Evolutionary conservation across 1,140 invertebrate genomes (phyloP).

Genomic region (Physella acuta): DNA sequence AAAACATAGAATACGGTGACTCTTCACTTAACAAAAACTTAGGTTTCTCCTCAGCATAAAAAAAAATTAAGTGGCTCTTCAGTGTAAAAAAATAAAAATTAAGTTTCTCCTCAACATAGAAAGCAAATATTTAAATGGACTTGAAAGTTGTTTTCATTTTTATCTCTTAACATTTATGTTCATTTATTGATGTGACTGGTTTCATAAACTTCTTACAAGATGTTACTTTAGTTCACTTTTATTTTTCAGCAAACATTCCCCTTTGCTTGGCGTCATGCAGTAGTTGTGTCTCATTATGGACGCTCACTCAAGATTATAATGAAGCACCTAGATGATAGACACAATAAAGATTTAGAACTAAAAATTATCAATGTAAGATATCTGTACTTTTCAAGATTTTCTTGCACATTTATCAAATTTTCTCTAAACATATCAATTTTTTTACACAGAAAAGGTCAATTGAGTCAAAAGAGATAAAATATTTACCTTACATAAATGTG

Average conservation of each 20-base stretch:
- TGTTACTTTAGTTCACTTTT: conserved; percentile 15
- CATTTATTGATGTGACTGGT: neutral
- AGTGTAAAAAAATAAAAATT: neutral
- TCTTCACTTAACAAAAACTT: too few species aligned
- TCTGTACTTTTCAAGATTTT: neutral
- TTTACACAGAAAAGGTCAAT: neutral
- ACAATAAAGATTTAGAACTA: conserved; percentile 74
- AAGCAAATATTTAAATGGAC: neutral
- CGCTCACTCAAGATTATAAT: conserved; percentile 75
- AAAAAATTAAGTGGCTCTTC: neutral
- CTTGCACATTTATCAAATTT: neutral
- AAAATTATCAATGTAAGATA: conserved; percentile 67
- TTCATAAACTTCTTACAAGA: neutral
- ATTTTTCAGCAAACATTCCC: conserved; percentile 66
- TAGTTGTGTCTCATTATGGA: conserved; percentile 76
- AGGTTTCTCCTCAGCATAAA: too few species aligned
- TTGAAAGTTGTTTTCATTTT: too few species aligned
- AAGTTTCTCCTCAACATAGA: neutral
- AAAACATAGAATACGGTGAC: too few species aligned
- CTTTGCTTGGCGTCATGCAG: conserved; percentile 80
- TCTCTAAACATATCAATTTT: neutral
- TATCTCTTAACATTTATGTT: too few species aligned
- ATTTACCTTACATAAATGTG: neutral
- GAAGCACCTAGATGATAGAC: conserved; percentile 80
- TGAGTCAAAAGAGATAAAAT: neutral